Percentiles rank a stretch among this genome's conserved stretches.
Conservation (phyloP, 2,888 invertebrate genomes). For the Dicranocentrus wangi region DNA sequence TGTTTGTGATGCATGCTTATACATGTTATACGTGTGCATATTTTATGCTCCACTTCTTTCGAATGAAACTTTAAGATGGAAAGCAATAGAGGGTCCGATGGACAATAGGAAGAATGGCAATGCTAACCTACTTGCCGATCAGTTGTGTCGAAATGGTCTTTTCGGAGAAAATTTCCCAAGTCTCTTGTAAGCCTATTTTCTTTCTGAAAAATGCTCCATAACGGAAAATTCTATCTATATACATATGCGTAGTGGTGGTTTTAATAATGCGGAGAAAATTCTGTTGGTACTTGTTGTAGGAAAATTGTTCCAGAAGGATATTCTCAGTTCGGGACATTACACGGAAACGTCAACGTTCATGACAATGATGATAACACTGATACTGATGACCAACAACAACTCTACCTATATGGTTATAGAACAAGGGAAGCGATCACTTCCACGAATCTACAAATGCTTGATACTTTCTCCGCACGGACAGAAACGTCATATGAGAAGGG, state of each 20-base stretch:
- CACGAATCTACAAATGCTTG: constrained; percentile 9
- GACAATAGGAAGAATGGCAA: constrained; percentile 70
- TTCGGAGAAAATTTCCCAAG: constrained; percentile 68
- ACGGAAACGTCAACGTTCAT: constrained; percentile 77
- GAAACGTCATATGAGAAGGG: background rate
- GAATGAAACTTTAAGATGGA: constrained; percentile 72
- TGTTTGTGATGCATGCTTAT: too few species aligned
- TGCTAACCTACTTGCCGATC: constrained; percentile 62
- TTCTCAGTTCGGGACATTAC: constrained; percentile 80
- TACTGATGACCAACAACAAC: constrained; percentile 7
- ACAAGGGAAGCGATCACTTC: constrained; percentile 43
- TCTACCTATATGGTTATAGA: constrained; percentile 55
- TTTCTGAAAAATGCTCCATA: too few species aligned
- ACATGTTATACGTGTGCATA: too few species aligned
- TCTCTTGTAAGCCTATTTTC: constrained; percentile 63
- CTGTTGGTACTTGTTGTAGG: constrained; percentile 28
- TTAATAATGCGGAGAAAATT: background rate
- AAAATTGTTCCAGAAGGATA: constrained; percentile 76
- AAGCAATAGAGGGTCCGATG: constrained; percentile 66
- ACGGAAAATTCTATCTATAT: too few species aligned
- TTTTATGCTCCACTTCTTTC: too few species aligned
- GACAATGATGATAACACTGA: constrained; percentile 73
- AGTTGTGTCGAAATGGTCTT: constrained; percentile 53
- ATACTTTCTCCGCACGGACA: constrained; percentile 26
- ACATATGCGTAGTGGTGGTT: too few species aligned